phyloP scores from a whole-genome alignment of 2,113 vertebrate genomes.

The Struthidea cinerea region DNA sequence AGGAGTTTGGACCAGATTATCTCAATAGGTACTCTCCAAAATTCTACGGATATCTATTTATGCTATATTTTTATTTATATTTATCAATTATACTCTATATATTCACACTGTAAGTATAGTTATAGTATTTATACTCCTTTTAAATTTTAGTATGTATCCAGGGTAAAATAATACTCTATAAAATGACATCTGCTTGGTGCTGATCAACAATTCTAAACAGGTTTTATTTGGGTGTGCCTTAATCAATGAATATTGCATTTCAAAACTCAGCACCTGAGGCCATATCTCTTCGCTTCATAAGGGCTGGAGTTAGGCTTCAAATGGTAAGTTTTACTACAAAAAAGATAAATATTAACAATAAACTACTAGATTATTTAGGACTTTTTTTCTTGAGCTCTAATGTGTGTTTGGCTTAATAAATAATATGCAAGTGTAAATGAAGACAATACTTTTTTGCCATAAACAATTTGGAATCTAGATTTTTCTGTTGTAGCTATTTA shows the following conservation, averaged over 20 bases:
- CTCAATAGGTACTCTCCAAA: background rate
- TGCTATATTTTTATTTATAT: background rate
- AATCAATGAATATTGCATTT: background rate
- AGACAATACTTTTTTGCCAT: background rate
- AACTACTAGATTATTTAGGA: background rate
- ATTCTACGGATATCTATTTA: background rate
- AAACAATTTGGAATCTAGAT: background rate
- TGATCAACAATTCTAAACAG: background rate
- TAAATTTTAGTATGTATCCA: background rate
- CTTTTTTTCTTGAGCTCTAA: background rate
- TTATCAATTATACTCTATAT: background rate
- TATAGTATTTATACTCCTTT: background rate
- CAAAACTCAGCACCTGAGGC: background rate
- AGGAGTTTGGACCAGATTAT: background rate
- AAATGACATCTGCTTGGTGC: background rate
- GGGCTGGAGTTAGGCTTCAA: background rate
- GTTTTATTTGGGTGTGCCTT: background rate
- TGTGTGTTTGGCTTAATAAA: background rate
- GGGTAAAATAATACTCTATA: background rate
- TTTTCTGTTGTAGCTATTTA: background rate
- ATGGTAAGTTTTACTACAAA: background rate
- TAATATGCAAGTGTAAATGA: background rate
- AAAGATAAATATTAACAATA: background rate
- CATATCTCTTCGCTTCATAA: background rate
- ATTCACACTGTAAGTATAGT: background rate